A percentile compares a stretch with the other conserved stretches of the same genome.
Conservation (phyloP, 2,888 invertebrate species). For the Drosophila incognita region DNA sequence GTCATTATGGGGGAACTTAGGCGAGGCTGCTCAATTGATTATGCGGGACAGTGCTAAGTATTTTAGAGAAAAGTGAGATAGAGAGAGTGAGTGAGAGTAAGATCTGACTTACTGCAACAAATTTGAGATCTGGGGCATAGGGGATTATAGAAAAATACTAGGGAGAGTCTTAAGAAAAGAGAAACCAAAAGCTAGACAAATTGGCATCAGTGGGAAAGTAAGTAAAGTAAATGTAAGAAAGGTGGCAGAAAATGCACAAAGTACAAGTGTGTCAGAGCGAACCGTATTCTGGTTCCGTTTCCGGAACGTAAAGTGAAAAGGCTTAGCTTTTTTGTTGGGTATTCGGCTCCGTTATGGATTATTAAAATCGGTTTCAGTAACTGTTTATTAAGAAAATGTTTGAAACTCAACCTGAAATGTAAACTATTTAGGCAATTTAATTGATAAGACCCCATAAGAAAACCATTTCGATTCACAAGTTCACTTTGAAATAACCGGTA, state of each 20-base stretch:
- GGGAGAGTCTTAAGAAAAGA: background rate
- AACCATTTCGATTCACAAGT: background rate
- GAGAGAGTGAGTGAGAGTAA: background rate
- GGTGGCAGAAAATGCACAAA: background rate
- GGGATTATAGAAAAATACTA: slow-evolving; percentile 1
- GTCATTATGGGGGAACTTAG: slow-evolving; percentile 23
- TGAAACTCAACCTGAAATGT: background rate
- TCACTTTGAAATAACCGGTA: background rate
- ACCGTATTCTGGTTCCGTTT: background rate
- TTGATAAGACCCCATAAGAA: background rate
- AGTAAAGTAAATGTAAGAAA: background rate
- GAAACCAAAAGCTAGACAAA: slow-evolving; percentile 7
- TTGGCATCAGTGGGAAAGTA: background rate
- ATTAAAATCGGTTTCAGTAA: background rate
- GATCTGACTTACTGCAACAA: background rate
- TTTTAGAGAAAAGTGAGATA: background rate
- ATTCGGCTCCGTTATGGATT: background rate
- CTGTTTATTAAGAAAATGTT: background rate
- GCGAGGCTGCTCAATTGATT: slow-evolving; percentile 8
- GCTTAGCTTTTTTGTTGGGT: background rate
- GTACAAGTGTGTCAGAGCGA: background rate
- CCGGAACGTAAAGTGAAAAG: background rate
- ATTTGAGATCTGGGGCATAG: background rate
- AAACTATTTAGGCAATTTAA: background rate
- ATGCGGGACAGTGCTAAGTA: background rate